These are phyloP conservation scores for Dissostichus mawsoni DNA, from an alignment of 2,113 vertebrate species.

Conservation along the genomic window DNA sequence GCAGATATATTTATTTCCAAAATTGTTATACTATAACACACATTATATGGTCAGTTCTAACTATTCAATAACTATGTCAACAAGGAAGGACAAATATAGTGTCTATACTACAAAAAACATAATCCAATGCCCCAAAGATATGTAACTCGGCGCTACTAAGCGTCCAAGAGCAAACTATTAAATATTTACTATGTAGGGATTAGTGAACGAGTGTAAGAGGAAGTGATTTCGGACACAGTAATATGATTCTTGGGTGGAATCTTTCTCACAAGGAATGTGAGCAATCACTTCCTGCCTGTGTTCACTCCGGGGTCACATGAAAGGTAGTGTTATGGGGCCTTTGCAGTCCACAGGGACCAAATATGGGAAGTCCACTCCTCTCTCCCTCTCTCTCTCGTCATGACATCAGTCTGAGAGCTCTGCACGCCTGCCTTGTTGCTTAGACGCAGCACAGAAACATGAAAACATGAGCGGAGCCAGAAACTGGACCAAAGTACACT, in stretches of 20 bases:
- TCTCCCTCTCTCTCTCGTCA: constrained; percentile 34
- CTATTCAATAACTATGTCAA: neutral
- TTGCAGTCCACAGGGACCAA: constrained; percentile 57
- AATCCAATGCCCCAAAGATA: neutral
- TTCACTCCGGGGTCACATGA: constrained; percentile 51
- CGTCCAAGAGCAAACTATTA: neutral
- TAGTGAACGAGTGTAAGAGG: neutral
- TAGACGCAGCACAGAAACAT: constrained; percentile 62
- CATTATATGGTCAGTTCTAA: neutral
- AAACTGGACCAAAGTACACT: constrained; percentile 42
- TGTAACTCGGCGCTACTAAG: neutral
- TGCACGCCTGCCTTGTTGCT: constrained; percentile 70
- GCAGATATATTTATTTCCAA: neutral
- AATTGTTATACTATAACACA: neutral
- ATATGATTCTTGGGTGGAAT: constrained; percentile 31
- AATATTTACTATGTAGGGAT: constrained; percentile 1
- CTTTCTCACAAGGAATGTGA: constrained; percentile 37
- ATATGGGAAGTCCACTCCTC: constrained; percentile 69
- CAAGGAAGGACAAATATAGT: neutral
- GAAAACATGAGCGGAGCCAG: constrained; percentile 64
- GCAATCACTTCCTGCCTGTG: constrained; percentile 45
- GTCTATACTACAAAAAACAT: neutral
- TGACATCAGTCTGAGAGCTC: constrained; percentile 69
- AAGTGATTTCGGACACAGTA: neutral
- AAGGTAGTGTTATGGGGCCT: constrained; percentile 43